Percentiles rank a stretch among this genome's conserved stretches.
Conservation (phyloP, 2,113 vertebrate species). For the Rhea pennata region DNA sequence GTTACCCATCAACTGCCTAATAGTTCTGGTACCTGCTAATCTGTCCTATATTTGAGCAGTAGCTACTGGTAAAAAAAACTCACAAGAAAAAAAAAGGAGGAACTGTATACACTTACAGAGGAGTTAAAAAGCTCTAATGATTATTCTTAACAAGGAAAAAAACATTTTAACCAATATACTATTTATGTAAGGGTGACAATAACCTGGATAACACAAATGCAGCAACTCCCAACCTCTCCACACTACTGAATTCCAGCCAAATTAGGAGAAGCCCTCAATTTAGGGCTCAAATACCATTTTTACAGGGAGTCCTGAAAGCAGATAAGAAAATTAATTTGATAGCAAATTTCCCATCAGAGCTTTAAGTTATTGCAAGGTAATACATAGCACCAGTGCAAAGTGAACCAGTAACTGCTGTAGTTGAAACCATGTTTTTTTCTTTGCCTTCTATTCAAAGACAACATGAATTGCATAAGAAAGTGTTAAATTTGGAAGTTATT, state of each 20-base stretch:
- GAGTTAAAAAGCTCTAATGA: neutral
- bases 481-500: rapidly evolving
- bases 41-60: neutral
- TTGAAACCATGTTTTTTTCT: neutral
- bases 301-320: neutral
- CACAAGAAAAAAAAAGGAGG: neutral
- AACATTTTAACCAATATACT: neutral
- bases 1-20: neutral
- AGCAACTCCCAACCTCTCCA: neutral
- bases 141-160: neutral
- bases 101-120: neutral
- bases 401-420: neutral
- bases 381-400: rapidly evolving
- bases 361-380: neutral
- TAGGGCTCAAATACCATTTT: rapidly evolving
- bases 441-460: neutral
- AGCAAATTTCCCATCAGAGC: neutral
- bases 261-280: neutral
- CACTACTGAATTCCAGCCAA: neutral
- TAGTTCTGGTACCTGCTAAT: neutral
- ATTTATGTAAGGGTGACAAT: neutral
- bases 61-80: neutral
- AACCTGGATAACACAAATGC: neutral
- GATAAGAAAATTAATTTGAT: neutral
- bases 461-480: neutral